Evolutionary conservation across 2,113 vertebrate genomes (phyloP).

Genomic region (Heterocephalus glaber): DNA sequence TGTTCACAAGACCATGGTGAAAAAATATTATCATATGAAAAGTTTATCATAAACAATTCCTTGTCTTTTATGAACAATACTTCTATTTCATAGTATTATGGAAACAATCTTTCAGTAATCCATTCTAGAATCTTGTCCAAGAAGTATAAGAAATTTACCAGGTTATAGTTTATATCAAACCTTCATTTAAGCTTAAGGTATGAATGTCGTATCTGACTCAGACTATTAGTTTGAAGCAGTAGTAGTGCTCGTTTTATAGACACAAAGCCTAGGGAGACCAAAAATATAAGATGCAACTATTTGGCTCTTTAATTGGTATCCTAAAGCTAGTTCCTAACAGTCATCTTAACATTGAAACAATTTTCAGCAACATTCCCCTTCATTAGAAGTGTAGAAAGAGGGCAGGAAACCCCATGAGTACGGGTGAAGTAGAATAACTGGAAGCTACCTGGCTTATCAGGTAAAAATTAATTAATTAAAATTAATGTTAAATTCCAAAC

Average conservation of each 20-base stretch:
- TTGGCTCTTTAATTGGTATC: background rate
- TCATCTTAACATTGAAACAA: background rate
- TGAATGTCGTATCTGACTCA: background rate
- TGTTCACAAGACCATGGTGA: background rate
- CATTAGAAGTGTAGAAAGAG: background rate
- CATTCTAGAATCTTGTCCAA: slow-evolving; percentile 39
- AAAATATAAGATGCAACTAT: background rate
- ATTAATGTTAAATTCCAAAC: background rate
- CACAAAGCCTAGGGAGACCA: background rate
- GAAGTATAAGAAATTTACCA: background rate
- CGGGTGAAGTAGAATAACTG: background rate
- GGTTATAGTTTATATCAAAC: background rate
- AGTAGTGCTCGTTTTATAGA: background rate
- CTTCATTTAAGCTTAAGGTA: slow-evolving; percentile 1
- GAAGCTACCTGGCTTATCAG: background rate
- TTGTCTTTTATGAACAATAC: background rate
- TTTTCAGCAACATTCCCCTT: background rate
- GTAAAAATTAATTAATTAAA: background rate
- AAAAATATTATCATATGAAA: background rate
- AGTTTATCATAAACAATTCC: background rate
- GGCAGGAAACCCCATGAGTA: background rate
- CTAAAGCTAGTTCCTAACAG: background rate
- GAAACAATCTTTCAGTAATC: slow-evolving; percentile 27
- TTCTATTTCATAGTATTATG: background rate
- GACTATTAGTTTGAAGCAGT: background rate